These are phyloP conservation scores for Plecotus auritus DNA, from an alignment of 2,113 vertebrate genomes.

Conservation along the genomic window DNA sequence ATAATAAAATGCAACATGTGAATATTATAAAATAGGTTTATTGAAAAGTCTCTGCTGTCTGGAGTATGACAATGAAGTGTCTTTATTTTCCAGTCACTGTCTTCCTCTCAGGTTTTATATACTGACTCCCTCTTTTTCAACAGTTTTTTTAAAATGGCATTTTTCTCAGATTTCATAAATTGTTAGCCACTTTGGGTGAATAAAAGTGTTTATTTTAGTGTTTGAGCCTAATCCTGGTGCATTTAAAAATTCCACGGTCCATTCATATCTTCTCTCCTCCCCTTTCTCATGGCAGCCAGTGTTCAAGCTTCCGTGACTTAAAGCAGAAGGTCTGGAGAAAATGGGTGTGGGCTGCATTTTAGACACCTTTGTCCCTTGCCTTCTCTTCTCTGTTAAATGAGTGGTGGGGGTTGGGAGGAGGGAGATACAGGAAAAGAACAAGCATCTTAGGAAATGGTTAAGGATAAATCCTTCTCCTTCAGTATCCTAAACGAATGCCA, in stretches of 20 bases:
- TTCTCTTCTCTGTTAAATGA: neutral
- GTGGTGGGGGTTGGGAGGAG: too few species aligned
- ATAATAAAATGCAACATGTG: neutral
- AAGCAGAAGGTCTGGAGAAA: neutral
- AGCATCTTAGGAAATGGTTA: neutral
- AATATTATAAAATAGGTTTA: neutral
- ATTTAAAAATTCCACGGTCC: neutral
- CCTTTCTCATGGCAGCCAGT: neutral
- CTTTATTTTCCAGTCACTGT: neutral
- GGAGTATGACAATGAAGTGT: fast-evolving
- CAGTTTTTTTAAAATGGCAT: neutral
- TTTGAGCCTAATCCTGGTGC: neutral
- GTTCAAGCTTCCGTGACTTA: neutral
- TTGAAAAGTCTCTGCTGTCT: neutral
- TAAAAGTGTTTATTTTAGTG: neutral
- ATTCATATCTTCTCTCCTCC: neutral
- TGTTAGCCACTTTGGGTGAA: neutral
- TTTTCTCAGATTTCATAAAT: neutral
- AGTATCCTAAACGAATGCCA: neutral
- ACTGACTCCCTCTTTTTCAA: neutral
- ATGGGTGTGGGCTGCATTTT: fast-evolving
- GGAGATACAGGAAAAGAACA: neutral
- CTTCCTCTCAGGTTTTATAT: neutral
- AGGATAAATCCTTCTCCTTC: neutral
- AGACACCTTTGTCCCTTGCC: neutral